A percentile compares a stretch with the other conserved stretches of the same genome.
Conservation (phyloP, 2,113 vertebrate species). For the Halcyon senegalensis region DNA sequence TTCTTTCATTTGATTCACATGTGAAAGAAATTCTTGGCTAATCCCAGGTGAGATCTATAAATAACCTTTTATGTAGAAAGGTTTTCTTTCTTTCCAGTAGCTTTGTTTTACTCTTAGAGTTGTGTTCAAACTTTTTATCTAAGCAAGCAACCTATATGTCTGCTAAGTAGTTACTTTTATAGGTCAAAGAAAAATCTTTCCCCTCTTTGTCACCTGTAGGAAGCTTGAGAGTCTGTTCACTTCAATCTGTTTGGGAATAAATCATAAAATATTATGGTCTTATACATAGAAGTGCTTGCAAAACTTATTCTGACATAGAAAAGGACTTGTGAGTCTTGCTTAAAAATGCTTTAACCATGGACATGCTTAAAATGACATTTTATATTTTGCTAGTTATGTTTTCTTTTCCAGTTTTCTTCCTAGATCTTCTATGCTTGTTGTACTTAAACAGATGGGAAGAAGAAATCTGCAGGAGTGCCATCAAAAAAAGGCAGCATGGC, state of each 20-base stretch:
- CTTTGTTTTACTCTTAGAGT: neutral
- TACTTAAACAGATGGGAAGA: neutral
- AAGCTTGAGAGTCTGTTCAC: neutral
- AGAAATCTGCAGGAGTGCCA: neutral
- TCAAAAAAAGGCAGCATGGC: neutral
- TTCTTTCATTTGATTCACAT: slow-evolving; percentile 18
- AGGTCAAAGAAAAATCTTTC: neutral
- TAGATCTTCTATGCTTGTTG: neutral
- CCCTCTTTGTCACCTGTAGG: neutral
- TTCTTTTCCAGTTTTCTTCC: neutral
- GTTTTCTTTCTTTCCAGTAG: neutral
- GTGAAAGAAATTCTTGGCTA: slow-evolving; percentile 15
- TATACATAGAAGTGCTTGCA: neutral
- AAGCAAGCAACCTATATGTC: neutral
- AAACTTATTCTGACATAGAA: neutral
- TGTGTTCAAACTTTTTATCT: neutral
- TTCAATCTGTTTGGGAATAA: neutral
- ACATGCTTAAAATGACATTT: neutral
- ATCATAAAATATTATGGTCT: neutral
- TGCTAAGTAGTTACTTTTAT: neutral
- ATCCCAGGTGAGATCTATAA: slow-evolving; percentile 31
- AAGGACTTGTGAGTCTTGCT: neutral
- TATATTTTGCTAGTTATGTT: neutral
- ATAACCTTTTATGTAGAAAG: neutral
- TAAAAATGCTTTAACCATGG: neutral